Evolutionary conservation across 2,113 vertebrate genomes (phyloP).

Genomic region (Ploceus nigricollis): DNA sequence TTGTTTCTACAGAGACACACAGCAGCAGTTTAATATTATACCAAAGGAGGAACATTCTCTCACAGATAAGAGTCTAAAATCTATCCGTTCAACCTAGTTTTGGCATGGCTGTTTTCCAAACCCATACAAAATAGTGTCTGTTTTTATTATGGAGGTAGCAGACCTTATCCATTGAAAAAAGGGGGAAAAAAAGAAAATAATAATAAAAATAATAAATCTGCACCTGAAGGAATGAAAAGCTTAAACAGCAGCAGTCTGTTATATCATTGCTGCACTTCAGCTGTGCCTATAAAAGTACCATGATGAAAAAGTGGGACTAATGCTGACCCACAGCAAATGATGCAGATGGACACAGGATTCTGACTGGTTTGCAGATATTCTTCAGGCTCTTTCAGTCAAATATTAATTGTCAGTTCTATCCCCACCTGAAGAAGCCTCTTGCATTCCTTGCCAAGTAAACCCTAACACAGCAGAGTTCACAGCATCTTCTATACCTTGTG

Average conservation of each 20-base stretch:
- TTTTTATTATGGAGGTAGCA: not conserved
- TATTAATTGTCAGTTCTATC: not conserved
- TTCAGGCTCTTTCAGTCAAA: not conserved
- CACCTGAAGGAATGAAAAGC: not conserved
- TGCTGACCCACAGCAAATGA: not conserved
- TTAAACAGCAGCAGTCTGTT: not conserved
- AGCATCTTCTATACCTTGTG: not conserved
- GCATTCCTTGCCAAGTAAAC: not conserved
- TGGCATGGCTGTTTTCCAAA: not conserved
- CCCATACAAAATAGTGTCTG: not conserved
- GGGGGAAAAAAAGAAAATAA: fast-evolving
- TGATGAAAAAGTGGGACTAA: not conserved
- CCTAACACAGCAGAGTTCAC: not conserved
- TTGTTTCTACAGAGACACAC: not conserved
- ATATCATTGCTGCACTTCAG: not conserved
- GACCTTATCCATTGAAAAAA: not conserved
- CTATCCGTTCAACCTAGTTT: not conserved
- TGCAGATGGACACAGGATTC: not conserved
- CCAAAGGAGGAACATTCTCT: constrained; percentile 5
- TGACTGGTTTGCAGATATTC: not conserved
- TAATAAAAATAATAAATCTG: not conserved
- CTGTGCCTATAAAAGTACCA: not conserved
- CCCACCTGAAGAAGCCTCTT: not conserved
- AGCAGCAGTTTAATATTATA: constrained; percentile 1
- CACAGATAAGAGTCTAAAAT: constrained; percentile 10